Percentiles rank a stretch among this genome's conserved stretches.
These are phyloP conservation scores for Eulemur rubriventer DNA, from an alignment of 2,797 vertebrate genomes.

Conservation along the genomic window DNA sequence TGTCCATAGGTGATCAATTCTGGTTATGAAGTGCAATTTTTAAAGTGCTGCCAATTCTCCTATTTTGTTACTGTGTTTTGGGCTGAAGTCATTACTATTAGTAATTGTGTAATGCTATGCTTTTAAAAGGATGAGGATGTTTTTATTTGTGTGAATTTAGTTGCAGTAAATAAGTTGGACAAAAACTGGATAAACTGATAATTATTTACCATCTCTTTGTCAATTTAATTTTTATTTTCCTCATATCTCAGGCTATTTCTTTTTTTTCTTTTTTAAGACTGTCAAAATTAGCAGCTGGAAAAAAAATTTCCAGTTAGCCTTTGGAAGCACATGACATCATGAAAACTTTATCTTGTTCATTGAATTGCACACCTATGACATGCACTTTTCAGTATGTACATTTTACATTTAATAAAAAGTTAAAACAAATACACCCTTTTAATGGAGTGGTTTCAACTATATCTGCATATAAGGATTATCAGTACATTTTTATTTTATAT, in stretches of 20 bases:
- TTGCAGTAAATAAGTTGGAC: background rate
- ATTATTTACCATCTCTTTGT: slow-evolving; percentile 15
- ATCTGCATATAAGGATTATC: background rate
- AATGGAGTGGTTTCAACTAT: background rate
- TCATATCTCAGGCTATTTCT: background rate
- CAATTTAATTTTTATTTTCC: slow-evolving; percentile 7
- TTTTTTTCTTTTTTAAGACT: background rate
- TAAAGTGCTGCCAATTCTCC: background rate
- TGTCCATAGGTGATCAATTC: background rate
- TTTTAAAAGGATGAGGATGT: background rate
- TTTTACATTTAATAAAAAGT: background rate
- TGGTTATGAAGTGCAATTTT: background rate
- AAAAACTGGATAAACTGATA: background rate
- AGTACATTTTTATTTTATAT: background rate
- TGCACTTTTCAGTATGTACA: background rate
- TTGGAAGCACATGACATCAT: background rate
- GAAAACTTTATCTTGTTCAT: background rate
- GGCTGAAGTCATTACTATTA: slow-evolving; percentile 25
- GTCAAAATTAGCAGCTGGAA: background rate
- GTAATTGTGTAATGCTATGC: background rate
- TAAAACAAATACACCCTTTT: background rate
- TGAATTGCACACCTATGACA: background rate
- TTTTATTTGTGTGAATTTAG: slow-evolving; percentile 43
- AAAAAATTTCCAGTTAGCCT: background rate
- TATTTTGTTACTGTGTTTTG: background rate